Evolutionary conservation across 2,113 vertebrate species (phyloP), one percentile per base, ranked within the genome.

Genomic region (Onychostruthus taczanowskii): DNA sequence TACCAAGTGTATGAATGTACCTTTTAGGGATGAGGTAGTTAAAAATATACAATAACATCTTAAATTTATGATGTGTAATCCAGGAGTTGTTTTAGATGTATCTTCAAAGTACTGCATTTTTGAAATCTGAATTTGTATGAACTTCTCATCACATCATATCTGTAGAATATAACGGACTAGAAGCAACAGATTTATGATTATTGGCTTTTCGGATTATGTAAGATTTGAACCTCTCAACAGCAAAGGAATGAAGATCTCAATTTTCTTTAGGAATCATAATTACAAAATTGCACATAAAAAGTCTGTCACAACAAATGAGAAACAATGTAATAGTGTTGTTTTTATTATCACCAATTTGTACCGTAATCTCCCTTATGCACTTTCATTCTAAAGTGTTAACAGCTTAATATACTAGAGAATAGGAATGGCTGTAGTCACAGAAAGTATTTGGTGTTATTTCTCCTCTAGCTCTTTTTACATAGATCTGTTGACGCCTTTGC

Each of bases 231-330:
- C n/a, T 84, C 89, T 81, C 49, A 82, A 74, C 20, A 88, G 43
- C 63, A 63, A 78, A 87, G 49, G 44, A 89, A 61, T 23, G 44
- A 88, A 87, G 63, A 90, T 83, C 74, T 86, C 92, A 43, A 53
- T 95, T 95, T 95, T 96, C 92, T 94, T 94, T 92, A 86, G 82
- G 72, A 93, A 90, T 69, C 44, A 11, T 96, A 97, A 94, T 96
- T 96, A 68, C 78, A 55, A 93, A 95, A 97, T 87, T 93, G 93
- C 84, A 64, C 74, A 95, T 95, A 87, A 94, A 93, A 94, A 87
- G 70, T 94, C 86, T 92, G 87, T 87, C 39, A 19, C 70, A 69
- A 78, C 76, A 94, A 94, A 92, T 96, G 78, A 80, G 88, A 90
- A 94, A 80, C 63, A 77, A 30, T 44, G 24, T 47, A 61, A 81